Percentiles rank a stretch among this genome's conserved stretches.
These are phyloP conservation scores for Pogonophryne albipinna DNA, from an alignment of 2,797 vertebrate genomes.

Conservation along the genomic window DNA sequence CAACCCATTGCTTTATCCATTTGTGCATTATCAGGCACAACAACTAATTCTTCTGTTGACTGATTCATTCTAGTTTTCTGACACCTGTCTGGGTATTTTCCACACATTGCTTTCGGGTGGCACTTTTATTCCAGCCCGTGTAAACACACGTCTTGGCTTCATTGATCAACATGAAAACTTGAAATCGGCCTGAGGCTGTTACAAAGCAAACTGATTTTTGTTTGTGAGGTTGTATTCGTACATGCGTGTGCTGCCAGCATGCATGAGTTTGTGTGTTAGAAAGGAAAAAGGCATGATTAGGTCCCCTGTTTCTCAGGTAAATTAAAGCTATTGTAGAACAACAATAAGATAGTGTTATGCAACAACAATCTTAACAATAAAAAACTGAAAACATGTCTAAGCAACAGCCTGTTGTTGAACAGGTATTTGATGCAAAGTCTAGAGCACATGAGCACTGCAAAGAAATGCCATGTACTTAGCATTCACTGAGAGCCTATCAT, in stretches of 20 bases:
- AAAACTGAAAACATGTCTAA: background rate
- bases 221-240: background rate
- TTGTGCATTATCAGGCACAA: no score
- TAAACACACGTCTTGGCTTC: background rate
- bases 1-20: no score
- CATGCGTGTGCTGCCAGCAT: background rate
- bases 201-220: constrained; percentile 13
- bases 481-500: background rate
- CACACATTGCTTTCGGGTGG: no score
- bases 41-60: no score
- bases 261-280: background rate
- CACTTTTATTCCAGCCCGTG: no score
- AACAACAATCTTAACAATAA: constrained; percentile 20
- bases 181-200: background rate
- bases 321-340: background rate
- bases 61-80: no score
- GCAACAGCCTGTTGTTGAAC: constrained; percentile 8
- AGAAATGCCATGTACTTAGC: constrained; percentile 15
- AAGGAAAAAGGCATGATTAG: background rate
- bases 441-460: background rate
- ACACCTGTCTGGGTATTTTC: no score
- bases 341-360: constrained; percentile 42
- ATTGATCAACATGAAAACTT: background rate
- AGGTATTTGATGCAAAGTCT: constrained; percentile 13
- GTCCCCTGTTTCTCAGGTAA: constrained; percentile 10